Percentiles rank a stretch among this genome's conserved stretches.
Evolutionary conservation across 2,888 invertebrate species (phyloP).

Genomic region (Eurytoma californica): DNA sequence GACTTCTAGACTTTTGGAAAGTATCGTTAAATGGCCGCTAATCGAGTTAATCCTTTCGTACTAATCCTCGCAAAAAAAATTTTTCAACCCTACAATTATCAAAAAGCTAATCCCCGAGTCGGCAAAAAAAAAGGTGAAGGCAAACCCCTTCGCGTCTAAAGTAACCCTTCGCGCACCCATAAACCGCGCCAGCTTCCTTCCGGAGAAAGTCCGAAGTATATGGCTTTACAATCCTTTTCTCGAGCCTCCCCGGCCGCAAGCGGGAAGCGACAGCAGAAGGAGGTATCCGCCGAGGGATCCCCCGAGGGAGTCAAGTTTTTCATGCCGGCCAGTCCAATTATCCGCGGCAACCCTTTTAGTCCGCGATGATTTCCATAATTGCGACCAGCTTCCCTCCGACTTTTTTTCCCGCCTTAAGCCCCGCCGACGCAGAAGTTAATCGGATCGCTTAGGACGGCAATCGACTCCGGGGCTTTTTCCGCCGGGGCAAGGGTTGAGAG

Average conservation of each 20-base stretch:
- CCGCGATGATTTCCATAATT: conserved; percentile 46
- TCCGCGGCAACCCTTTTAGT: conserved; percentile 34
- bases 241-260: not conserved
- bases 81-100: conserved; percentile 8
- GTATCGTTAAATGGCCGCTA: conserved; percentile 45
- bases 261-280: not conserved
- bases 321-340: conserved; percentile 38
- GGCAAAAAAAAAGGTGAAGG: conserved; percentile 7
- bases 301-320: conserved; percentile 50
- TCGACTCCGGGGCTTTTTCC: conserved; percentile 17
- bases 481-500: conserved; percentile 37
- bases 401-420: not conserved
- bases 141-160: conserved; percentile 38
- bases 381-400: conserved; percentile 18
- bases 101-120: conserved; percentile 40
- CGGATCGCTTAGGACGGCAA: conserved; percentile 49
- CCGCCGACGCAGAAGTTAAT: conserved; percentile 43
- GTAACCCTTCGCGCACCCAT: conserved; percentile 51
- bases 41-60: conserved; percentile 57
- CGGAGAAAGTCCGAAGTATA: conserved; percentile 49
- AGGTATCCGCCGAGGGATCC: not conserved
- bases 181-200: conserved; percentile 30
- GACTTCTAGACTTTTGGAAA: not conserved
- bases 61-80: conserved; percentile 33
- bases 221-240: conserved; percentile 36